Conservation (phyloP, 92 coral and sea anemone genomes). For the Palythoa grandiflora region DNA sequence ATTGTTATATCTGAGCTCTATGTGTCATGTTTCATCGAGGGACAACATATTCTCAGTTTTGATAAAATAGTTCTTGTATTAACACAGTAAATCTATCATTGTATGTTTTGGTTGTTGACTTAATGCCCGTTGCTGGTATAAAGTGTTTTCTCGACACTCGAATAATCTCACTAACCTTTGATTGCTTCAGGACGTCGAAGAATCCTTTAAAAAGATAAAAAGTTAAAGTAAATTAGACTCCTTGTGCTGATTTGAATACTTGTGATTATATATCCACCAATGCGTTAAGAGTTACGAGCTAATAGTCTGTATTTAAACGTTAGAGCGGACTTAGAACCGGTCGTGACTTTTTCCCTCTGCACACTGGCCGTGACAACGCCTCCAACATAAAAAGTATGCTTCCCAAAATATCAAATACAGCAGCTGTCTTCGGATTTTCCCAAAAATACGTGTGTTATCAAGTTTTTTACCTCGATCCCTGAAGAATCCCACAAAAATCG, state of each 20-base stretch:
- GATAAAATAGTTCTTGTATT: too few relatives aligned
- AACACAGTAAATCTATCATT: not conserved
- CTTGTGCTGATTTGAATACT: not conserved
- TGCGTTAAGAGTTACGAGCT: not conserved
- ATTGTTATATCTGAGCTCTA: too few relatives aligned
- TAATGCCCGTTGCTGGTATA: not conserved
- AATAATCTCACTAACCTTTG: not conserved
- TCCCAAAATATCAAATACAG: not conserved
- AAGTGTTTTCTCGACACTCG: not conserved
- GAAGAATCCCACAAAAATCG: slow-evolving; percentile 50
- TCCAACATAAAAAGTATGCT: slow-evolving; percentile 6
- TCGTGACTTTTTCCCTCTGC: not conserved
- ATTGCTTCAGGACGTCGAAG: slow-evolving; percentile 51
- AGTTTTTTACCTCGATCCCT: slow-evolving; percentile 50
- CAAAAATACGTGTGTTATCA: not conserved
- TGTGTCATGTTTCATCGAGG: too few relatives aligned
- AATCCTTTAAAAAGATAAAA: slow-evolving; percentile 27
- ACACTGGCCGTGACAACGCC: not conserved
- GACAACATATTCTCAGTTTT: too few relatives aligned
- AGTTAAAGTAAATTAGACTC: not conserved
- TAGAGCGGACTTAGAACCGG: not conserved
- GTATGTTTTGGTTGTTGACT: not conserved
- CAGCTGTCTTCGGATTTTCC: not conserved
- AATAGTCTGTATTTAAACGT: not conserved
- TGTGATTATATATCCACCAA: not conserved